phyloP scores from a whole-genome alignment of 2,113 vertebrate genomes.

The Ardeotis arabs region DNA sequence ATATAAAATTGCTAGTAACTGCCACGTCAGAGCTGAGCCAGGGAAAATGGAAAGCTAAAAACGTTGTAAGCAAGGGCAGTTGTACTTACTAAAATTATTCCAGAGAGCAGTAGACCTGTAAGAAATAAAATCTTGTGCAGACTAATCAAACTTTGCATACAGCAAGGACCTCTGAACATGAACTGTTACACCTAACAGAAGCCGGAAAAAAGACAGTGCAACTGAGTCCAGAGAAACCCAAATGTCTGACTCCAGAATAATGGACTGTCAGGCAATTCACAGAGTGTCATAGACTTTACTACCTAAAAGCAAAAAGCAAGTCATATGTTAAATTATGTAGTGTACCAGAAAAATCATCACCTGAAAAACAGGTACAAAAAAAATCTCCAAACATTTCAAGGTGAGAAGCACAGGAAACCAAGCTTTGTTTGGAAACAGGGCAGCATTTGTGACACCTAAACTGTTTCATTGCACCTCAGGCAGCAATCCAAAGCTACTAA shows the following conservation, averaged over 20 bases:
- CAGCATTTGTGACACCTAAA: slow-evolving; percentile 5
- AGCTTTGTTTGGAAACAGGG: slow-evolving; percentile 1
- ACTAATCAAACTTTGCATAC: background rate
- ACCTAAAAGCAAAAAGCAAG: background rate
- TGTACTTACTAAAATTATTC: background rate
- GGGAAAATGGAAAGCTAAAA: background rate
- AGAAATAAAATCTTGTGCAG: background rate
- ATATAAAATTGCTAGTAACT: background rate
- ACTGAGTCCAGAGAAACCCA: background rate
- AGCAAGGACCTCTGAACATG: background rate
- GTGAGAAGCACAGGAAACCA: background rate
- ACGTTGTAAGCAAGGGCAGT: fast-evolving
- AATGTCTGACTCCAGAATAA: background rate
- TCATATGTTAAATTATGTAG: background rate
- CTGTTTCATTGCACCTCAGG: background rate
- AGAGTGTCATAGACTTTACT: background rate
- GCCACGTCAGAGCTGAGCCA: background rate
- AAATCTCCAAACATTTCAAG: background rate
- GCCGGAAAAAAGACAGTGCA: background rate
- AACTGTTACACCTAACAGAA: background rate
- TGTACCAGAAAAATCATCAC: background rate
- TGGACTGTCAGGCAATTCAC: background rate
- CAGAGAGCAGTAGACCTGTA: background rate
- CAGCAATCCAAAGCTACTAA: slow-evolving; percentile 26
- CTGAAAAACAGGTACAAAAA: background rate